A percentile compares a stretch with the other conserved stretches of the same genome.
phyloP scores from a whole-genome alignment of 2,888 invertebrate species.

The Ectobius pallidus region DNA sequence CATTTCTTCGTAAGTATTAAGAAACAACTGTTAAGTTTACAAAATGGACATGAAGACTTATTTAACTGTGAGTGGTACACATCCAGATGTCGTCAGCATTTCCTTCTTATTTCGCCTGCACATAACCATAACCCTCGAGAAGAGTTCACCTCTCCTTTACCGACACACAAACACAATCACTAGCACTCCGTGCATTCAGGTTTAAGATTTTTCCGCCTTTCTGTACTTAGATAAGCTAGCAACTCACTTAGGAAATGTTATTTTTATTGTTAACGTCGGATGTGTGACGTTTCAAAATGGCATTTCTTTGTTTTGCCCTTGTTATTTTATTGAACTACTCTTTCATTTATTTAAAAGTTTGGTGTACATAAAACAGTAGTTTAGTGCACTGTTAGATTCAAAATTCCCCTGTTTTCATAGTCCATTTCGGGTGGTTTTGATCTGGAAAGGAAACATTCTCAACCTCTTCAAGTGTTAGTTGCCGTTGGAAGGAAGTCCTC shows the following conservation, averaged over 20 bases:
- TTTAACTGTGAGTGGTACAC: too few relatives aligned
- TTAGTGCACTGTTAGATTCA: slow-evolving; percentile 21
- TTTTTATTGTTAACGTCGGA: neutral
- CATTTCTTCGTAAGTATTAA: too few relatives aligned
- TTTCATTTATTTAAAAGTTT: slow-evolving; percentile 21
- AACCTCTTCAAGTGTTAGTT: neutral
- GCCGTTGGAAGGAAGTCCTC: neutral
- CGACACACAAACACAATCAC: too few relatives aligned
- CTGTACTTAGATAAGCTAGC: slow-evolving; percentile 6
- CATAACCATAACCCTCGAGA: slow-evolving; percentile 31
- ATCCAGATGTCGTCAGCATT: too few relatives aligned
- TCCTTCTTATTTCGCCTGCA: neutral
- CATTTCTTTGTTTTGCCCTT: neutral
- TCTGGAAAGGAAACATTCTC: neutral
- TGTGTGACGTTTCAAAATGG: neutral
- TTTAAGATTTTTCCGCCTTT: slow-evolving; percentile 14
- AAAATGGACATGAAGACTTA: too few relatives aligned
- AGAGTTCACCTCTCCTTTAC: slow-evolving; percentile 19
- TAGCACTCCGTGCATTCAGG: too few relatives aligned
- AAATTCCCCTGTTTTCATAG: slow-evolving; percentile 27
- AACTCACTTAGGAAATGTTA: slow-evolving; percentile 3
- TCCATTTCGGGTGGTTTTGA: neutral
- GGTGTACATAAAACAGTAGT: neutral
- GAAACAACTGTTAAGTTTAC: too few relatives aligned
- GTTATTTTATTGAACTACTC: neutral